Base-by-base conservation (phyloP, 2,888 invertebrate species). In the Parasteatoda lunata region DNA sequence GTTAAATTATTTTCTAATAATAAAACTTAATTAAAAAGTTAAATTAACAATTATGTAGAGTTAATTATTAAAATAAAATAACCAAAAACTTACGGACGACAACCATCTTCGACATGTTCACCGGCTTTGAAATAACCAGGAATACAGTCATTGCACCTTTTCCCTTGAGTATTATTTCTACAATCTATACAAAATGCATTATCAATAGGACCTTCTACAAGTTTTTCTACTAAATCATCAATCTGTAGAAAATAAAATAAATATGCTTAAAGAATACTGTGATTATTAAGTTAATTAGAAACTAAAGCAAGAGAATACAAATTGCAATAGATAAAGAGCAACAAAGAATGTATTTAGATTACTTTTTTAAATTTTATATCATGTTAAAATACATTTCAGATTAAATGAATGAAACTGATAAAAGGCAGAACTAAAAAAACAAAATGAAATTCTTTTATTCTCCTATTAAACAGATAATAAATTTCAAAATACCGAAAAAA, bases 171-270 rank as follows among this genome's bases (percentile, higher is more conserved):
- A 88, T 94, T 93, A 91, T 97, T 96, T 5, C 94, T 94, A 91
- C 98, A 98, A 51, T 95, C 94, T 47, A 97, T 93, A 91, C 98
- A 98, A 64, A 95, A 94, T 3, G 98, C 97, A 91, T 95, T 94
- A 0, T 94, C 88, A 8, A 78, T 54, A 51, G 90, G 72, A 84
- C 90, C 85, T 89, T 90, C 83, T 66, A 88, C 7, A 90, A 91
- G 83, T 13, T 82, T 71, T 66, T 88, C 9, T 91, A 84, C 47
- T 4, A 84, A 45, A 11, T 88, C 88, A 52, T 73, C 66, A n/a
- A 87, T 68, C 87, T 87, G n/a, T 3, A 30, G 7, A n/a, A n/a
- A 48, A 66, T 9, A 49, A 30, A 30, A 30, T 1, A 30, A 30
- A 30, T 30, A 30, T 30, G 30, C 30, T 30, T 30, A 30, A 30